Evolutionary conservation across 2,113 vertebrate genomes (phyloP).

Genomic region (Anolis sagrei): DNA sequence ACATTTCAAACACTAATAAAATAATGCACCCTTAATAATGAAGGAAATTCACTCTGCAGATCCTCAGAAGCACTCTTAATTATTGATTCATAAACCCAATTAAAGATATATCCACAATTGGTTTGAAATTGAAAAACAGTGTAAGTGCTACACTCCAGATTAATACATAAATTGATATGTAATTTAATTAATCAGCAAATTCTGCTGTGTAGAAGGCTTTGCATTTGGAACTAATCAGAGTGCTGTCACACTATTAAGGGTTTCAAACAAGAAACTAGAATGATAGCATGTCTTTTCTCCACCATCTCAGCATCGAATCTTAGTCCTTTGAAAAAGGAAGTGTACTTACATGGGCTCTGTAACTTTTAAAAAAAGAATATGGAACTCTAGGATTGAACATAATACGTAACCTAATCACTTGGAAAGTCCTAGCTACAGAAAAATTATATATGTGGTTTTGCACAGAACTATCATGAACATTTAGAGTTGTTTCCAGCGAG

Average conservation of each 20-base stretch:
- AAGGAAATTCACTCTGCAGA: not conserved
- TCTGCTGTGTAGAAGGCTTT: not conserved
- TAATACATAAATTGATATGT: not conserved
- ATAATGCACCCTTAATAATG: not conserved
- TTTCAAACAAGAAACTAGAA: not conserved
- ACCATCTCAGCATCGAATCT: not conserved
- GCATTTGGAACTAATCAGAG: not conserved
- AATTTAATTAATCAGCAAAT: conserved; percentile 8
- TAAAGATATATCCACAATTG: not conserved
- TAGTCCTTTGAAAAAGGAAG: not conserved
- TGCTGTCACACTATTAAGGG: not conserved
- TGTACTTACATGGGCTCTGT: not conserved
- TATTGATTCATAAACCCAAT: not conserved
- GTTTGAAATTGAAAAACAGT: not conserved
- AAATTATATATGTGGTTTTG: not conserved
- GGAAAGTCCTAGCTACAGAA: not conserved
- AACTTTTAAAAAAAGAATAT: not conserved
- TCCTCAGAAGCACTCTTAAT: not conserved
- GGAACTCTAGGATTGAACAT: not conserved
- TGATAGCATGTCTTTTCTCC: not conserved
- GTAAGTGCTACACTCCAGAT: not conserved
- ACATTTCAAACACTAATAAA: not conserved
- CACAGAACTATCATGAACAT: not conserved
- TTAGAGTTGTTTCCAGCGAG: not conserved
- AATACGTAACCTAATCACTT: not conserved